A percentile compares a stretch with the other conserved stretches of the same genome.
These are phyloP conservation scores for Aromia moschata DNA, from an alignment of 2,888 invertebrate species.

Conservation along the genomic window DNA sequence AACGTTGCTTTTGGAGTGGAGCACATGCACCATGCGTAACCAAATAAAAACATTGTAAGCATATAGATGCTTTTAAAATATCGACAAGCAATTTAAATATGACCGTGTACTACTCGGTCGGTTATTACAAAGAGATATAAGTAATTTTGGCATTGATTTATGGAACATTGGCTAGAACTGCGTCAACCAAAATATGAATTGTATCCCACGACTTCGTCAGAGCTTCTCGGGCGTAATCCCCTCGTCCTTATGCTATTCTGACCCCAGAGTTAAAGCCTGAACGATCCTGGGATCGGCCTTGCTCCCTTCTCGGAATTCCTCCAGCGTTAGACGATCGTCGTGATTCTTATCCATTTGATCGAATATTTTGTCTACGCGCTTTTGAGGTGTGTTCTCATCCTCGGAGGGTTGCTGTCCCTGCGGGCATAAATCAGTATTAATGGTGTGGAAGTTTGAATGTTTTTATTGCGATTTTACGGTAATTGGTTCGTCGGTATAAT, in stretches of 20 bases:
- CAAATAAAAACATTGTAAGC: no score
- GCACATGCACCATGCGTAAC: no score
- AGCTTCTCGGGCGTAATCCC: slow-evolving; percentile 56
- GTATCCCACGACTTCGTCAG: slow-evolving; percentile 48
- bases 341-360: slow-evolving; percentile 99
- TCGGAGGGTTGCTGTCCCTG: slow-evolving; percentile 91
- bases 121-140: slow-evolving; percentile 27
- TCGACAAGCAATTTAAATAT: background rate
- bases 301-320: slow-evolving; percentile 97
- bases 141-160: slow-evolving; percentile 27
- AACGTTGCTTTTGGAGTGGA: no score
- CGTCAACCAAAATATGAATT: slow-evolving; percentile 9
- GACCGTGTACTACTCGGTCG: background rate
- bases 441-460: slow-evolving; percentile 19
- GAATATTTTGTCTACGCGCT: slow-evolving; percentile 97
- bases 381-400: slow-evolving; percentile 92
- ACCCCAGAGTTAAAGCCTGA: slow-evolving; percentile 90
- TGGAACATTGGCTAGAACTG: slow-evolving; percentile 3
- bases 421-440: slow-evolving; percentile 17
- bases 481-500: background rate
- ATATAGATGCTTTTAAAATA: background rate
- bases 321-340: slow-evolving; percentile 93
- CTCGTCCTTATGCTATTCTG: slow-evolving; percentile 68
- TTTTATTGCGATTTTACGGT: background rate
- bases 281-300: slow-evolving; percentile 99